phyloP scores from a whole-genome alignment of 1,140 invertebrate genomes.

The Matsumurasca onukii region DNA sequence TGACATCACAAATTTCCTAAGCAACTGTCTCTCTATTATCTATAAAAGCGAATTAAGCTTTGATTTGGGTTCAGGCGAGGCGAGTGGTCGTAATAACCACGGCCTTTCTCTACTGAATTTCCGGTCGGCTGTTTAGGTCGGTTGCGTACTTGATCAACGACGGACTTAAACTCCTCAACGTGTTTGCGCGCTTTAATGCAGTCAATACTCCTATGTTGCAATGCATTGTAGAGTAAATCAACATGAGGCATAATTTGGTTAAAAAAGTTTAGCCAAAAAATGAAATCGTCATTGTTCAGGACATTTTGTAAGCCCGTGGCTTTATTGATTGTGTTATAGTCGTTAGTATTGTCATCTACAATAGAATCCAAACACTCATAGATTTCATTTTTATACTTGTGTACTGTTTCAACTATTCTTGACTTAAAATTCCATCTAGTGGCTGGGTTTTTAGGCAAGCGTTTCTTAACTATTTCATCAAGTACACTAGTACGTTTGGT shows the following conservation, averaged over 20 bases:
- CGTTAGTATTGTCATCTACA: no score
- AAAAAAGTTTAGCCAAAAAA: conserved; percentile 29
- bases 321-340: conserved; percentile 17
- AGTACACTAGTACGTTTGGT: background rate
- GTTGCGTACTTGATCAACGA: background rate
- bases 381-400: no score
- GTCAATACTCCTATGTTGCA: no score
- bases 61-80: background rate
- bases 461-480: conserved; percentile 4
- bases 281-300: conserved; percentile 11
- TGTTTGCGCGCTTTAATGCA: no score
- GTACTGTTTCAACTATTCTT: no score
- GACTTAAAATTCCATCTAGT: no score
- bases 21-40: background rate
- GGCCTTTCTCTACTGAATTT: background rate
- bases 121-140: background rate
- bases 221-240: no score
- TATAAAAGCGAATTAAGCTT: background rate
- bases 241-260: no score
- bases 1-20: background rate
- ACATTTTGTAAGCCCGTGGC: conserved; percentile 10
- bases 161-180: background rate
- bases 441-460: no score
- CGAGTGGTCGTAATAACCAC: background rate
- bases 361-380: no score